These are phyloP conservation scores for Pristis pectinata DNA, from an alignment of 2,797 vertebrate species.

Conservation along the genomic window DNA sequence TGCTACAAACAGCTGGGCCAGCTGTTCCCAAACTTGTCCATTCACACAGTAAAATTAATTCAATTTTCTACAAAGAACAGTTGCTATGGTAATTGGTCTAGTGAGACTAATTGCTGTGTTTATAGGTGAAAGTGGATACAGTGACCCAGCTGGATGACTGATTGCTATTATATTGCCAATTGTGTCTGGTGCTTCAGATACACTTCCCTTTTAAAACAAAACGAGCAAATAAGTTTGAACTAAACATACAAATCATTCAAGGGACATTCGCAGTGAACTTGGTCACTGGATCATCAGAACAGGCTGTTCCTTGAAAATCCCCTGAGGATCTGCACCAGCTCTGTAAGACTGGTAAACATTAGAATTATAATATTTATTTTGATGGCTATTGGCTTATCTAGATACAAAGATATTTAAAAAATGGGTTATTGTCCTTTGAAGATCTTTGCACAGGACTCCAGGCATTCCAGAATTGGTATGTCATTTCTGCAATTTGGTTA, in stretches of 20 bases:
- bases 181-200: neutral
- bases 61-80: neutral
- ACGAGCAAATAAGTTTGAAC: neutral
- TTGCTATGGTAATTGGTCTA: constrained; percentile 20
- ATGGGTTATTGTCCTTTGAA: neutral
- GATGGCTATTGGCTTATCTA: neutral
- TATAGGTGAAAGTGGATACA: neutral
- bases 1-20: neutral
- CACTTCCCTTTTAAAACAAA: neutral
- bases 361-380: neutral
- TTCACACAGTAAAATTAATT: constrained; percentile 29
- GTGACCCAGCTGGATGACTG: neutral
- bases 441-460: neutral
- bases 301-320: neutral
- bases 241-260: neutral
- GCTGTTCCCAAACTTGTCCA: neutral
- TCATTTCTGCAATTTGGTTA: neutral
- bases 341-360: neutral
- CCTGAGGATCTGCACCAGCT: neutral
- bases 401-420: neutral
- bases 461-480: neutral
- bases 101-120: neutral
- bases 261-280: neutral
- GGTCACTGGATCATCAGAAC: neutral
- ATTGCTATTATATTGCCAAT: neutral